phyloP scores from a whole-genome alignment of 2,113 vertebrate genomes.

The Atrichornis clamosus region DNA sequence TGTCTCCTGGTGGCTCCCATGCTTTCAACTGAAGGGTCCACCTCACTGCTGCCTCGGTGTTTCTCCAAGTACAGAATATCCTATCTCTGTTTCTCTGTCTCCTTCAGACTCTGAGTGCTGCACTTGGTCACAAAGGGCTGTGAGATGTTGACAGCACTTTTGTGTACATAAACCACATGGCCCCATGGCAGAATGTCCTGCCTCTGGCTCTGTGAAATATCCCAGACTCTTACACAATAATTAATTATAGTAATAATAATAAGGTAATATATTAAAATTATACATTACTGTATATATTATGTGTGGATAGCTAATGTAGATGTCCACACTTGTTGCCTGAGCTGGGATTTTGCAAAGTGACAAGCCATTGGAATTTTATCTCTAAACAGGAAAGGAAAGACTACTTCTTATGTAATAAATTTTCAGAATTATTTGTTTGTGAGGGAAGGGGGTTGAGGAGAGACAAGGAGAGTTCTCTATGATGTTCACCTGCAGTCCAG shows the following conservation, averaged over 20 bases:
- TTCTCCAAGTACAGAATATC: not conserved
- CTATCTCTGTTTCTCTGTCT: not conserved
- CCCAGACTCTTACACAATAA: not conserved
- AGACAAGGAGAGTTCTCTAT: not conserved
- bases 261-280: not conserved
- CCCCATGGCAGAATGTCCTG: not conserved
- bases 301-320: not conserved
- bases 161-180: not conserved
- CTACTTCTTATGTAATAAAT: not conserved
- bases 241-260: not conserved
- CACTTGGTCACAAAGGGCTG: not conserved
- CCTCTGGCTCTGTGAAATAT: slow-evolving; percentile 2
- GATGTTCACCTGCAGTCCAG: not conserved
- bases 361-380: not conserved
- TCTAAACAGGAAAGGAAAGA: not conserved
- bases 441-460: not conserved
- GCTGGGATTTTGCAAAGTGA: not conserved
- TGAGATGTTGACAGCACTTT: not conserved
- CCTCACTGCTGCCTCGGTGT: accelerated
- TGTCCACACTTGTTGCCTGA: not conserved
- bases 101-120: not conserved
- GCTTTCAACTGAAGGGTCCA: not conserved
- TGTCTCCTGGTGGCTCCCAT: not conserved
- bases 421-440: not conserved
- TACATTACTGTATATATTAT: not conserved